phyloP scores from a whole-genome alignment of 2,113 vertebrate species.

The Thryonomys swinderianus region DNA sequence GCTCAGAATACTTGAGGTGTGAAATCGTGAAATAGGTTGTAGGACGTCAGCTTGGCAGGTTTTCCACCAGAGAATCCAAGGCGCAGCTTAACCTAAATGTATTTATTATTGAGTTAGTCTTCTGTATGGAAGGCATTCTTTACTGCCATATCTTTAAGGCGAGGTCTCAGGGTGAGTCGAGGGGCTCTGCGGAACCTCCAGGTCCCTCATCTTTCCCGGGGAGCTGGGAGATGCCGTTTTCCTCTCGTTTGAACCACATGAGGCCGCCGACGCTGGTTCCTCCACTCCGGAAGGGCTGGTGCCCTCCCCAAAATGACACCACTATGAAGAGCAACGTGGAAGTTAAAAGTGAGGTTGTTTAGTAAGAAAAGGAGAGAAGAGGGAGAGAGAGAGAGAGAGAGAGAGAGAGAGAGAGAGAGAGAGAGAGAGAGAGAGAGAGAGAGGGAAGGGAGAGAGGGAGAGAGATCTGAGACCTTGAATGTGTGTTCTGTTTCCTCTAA shows the following conservation, averaged over 20 bases:
- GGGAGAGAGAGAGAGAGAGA: neutral
- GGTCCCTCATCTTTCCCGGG: neutral
- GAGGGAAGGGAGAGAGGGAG: neutral
- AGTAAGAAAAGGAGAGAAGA: neutral
- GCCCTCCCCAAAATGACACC: neutral
- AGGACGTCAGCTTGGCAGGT: neutral
- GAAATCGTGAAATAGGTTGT: neutral
- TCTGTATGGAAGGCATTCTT: neutral
- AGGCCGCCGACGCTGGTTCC: neutral
- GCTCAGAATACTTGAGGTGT: neutral
- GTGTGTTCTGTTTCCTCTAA: constrained; percentile 21
- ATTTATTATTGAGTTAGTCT: neutral
- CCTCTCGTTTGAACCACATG: neutral
- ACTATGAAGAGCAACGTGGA: neutral
- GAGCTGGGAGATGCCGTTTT: neutral
- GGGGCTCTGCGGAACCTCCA: neutral
- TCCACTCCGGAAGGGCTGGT: neutral
- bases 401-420: neutral
- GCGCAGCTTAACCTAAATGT: neutral
- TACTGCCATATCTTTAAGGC: neutral
- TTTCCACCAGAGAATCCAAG: neutral
- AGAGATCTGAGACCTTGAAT: constrained; percentile 30
- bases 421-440: neutral
- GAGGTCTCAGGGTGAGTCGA: too few relatives aligned
- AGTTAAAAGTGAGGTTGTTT: constrained; percentile 33